phyloP scores from a whole-genome alignment of 2,113 vertebrate species.

The Maccullochella peelii region DNA sequence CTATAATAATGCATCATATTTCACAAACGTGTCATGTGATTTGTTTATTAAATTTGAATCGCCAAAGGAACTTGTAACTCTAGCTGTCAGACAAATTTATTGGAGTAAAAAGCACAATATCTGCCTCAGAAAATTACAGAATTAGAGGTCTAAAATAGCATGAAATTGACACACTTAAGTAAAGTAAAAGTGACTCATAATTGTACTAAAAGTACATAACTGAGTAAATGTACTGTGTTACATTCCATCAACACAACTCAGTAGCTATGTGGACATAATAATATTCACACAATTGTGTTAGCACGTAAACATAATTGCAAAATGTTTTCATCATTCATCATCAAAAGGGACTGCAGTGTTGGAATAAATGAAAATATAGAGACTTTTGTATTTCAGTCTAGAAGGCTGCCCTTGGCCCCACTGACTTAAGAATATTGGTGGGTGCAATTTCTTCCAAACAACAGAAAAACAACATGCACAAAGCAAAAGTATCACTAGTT shows the following conservation, averaged over 20 bases:
- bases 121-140: not conserved
- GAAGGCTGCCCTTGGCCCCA: not conserved
- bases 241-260: not conserved
- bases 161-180: not conserved
- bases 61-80: not conserved
- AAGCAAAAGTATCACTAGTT: not conserved
- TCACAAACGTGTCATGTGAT: too few relatives aligned
- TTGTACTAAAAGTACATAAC: not conserved
- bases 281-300: not conserved
- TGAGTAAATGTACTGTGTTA: not conserved
- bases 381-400: not conserved
- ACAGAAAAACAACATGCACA: not conserved
- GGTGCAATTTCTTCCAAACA: not conserved
- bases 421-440: not conserved
- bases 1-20: too few relatives aligned
- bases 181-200: not conserved
- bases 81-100: not conserved
- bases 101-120: not conserved
- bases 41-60: too few relatives aligned
- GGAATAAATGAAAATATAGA: not conserved
- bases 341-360: not conserved
- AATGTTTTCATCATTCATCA: not conserved
- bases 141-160: not conserved
- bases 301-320: not conserved
- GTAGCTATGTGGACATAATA: not conserved